phyloP scores from a whole-genome alignment of 2,888 invertebrate species.

The Mesochorus sp. region DNA sequence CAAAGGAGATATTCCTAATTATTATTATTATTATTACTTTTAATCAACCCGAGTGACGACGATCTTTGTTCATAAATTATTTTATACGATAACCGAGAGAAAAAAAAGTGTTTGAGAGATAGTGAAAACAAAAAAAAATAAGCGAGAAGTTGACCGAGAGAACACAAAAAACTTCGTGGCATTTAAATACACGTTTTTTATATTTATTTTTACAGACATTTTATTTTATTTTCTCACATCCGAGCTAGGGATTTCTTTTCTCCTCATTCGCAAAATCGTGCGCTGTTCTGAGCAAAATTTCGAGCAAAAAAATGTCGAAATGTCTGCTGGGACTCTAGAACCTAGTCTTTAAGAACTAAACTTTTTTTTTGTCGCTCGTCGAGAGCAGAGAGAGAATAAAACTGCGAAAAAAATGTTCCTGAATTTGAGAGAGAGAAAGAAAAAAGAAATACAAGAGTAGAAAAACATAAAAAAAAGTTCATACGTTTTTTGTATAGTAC shows the following conservation, averaged over 20 bases:
- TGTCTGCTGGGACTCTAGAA: conserved; percentile 13
- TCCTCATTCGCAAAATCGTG: conserved; percentile 15
- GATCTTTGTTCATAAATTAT: too few species aligned
- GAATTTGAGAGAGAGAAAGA: too few species aligned
- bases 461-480: conserved; percentile 19
- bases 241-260: conserved; percentile 21
- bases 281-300: conserved; percentile 19
- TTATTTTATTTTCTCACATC: conserved; percentile 57
- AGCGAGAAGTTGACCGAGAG: conserved; percentile 14
- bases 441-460: conserved; percentile 50
- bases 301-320: background rate
- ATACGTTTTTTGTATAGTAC: conserved; percentile 24
- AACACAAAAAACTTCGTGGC: conserved; percentile 70
- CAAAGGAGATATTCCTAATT: too few species aligned
- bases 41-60: too few species aligned
- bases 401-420: conserved; percentile 32
- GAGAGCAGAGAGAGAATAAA: conserved; percentile 48
- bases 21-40: too few species aligned
- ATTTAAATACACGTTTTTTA: conserved; percentile 78
- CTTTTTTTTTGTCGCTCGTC: background rate
- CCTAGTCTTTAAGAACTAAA: background rate
- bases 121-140: background rate
- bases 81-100: too few species aligned
- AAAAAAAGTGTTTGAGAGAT: background rate
- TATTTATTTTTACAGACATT: conserved; percentile 75